Percentiles rank a stretch among this genome's conserved stretches.
Conservation (phyloP, 2,113 vertebrate genomes). For the Regulus satrapa region DNA sequence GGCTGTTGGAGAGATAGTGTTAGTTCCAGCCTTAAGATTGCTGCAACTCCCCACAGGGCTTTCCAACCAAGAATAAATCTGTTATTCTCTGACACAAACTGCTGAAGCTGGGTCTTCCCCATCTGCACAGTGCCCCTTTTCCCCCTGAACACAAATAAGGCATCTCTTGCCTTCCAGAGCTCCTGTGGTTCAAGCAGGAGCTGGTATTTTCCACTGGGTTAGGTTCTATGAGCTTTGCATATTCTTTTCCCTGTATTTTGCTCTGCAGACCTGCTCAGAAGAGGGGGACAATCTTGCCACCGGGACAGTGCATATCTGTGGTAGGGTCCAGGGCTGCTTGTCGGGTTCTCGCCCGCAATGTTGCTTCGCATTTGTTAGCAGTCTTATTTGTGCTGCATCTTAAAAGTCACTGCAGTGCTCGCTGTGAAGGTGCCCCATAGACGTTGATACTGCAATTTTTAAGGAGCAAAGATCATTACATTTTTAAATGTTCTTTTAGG, state of each 20-base stretch:
- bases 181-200: conserved; percentile 25
- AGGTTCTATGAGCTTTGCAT: background rate
- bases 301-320: background rate
- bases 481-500: conserved; percentile 52
- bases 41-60: conserved; percentile 59
- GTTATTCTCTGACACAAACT: conserved; percentile 63
- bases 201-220: conserved; percentile 58
- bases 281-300: background rate
- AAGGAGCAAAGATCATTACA: conserved; percentile 55
- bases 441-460: conserved; percentile 61
- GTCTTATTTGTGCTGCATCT: conserved; percentile 50
- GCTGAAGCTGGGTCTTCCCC: conserved; percentile 67
- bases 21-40: conserved; percentile 59
- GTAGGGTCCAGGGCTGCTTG: background rate
- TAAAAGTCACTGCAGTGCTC: conserved; percentile 57
- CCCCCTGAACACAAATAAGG: conserved; percentile 59
- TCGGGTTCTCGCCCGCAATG: conserved; percentile 33
- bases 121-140: conserved; percentile 62
- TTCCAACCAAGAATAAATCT: conserved; percentile 66
- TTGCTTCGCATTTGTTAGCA: conserved; percentile 8
- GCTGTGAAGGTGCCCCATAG: conserved; percentile 51
- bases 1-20: conserved; percentile 55
- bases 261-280: conserved; percentile 13
- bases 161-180: background rate
- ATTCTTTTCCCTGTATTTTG: conserved; percentile 33